Conservation (phyloP, 2,797 vertebrate species). For the Micropoecilia bifurca region DNA sequence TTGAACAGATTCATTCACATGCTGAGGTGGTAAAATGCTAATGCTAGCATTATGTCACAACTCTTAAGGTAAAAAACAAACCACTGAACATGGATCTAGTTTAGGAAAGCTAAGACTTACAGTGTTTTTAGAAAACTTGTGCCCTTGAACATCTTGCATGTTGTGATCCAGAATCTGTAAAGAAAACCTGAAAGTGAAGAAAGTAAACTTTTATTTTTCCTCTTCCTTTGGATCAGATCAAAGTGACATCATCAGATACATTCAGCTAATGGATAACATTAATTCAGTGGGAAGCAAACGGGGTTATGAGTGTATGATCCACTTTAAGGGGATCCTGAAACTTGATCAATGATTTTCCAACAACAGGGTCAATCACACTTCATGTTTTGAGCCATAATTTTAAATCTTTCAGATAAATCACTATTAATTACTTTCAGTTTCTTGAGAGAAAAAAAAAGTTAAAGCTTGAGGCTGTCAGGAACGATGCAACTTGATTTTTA, state of each 20-base stretch:
- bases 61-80: neutral
- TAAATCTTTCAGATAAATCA: neutral
- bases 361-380: neutral
- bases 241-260: neutral
- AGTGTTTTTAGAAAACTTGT: neutral
- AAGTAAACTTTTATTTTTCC: neutral
- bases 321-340: neutral
- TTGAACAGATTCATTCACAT: neutral
- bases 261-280: neutral
- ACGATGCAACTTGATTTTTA: neutral
- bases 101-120: neutral
- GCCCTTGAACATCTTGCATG: neutral
- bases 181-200: neutral
- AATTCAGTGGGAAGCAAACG: neutral
- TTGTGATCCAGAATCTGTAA: neutral
- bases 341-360: neutral
- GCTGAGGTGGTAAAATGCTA: neutral
- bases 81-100: neutral
- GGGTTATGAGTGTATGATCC: neutral
- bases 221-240: neutral
- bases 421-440: neutral
- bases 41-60: neutral
- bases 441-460: neutral
- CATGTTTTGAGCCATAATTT: neutral
- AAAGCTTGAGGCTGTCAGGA: neutral